Conservation (phyloP, 2,113 vertebrate genomes). For the Cryptotis parvus region DNA sequence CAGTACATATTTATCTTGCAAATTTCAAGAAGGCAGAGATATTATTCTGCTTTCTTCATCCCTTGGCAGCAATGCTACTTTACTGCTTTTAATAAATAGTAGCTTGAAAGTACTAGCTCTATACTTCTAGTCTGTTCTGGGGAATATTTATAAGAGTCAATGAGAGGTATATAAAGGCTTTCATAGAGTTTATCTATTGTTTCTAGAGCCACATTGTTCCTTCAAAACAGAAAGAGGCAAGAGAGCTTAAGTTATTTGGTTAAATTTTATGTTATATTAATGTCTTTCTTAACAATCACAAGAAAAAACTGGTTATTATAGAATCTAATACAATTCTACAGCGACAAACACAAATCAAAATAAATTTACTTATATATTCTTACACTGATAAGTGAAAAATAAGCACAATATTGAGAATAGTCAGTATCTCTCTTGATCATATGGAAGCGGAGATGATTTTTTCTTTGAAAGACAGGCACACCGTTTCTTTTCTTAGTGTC, state of each 20-base stretch:
- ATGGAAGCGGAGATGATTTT: neutral
- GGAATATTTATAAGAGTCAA: constrained; percentile 43
- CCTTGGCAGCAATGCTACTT: neutral
- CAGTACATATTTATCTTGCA: constrained; percentile 74
- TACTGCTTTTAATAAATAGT: constrained; percentile 43
- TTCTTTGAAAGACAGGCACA: neutral
- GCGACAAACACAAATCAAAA: neutral
- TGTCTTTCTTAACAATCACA: neutral
- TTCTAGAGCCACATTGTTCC: neutral
- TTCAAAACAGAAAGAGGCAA: neutral
- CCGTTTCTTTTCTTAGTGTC: neutral
- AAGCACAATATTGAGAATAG: neutral
- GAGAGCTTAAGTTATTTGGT: neutral
- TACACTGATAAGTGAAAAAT: neutral
- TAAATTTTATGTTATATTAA: neutral
- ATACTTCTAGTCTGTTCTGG: constrained; percentile 24
- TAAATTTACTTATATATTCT: neutral
- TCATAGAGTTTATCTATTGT: neutral
- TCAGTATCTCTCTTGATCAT: neutral
- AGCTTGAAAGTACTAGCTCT: constrained; percentile 20
- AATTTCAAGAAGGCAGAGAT: constrained; percentile 66
- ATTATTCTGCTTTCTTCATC: neutral
- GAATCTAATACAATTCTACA: neutral
- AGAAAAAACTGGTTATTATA: neutral
- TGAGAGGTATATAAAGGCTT: neutral